Percentiles rank a stretch among this genome's conserved stretches.
These are phyloP conservation scores for Lordiphosa stackelbergi DNA, from an alignment of 1,140 invertebrate species.

Conservation along the genomic window DNA sequence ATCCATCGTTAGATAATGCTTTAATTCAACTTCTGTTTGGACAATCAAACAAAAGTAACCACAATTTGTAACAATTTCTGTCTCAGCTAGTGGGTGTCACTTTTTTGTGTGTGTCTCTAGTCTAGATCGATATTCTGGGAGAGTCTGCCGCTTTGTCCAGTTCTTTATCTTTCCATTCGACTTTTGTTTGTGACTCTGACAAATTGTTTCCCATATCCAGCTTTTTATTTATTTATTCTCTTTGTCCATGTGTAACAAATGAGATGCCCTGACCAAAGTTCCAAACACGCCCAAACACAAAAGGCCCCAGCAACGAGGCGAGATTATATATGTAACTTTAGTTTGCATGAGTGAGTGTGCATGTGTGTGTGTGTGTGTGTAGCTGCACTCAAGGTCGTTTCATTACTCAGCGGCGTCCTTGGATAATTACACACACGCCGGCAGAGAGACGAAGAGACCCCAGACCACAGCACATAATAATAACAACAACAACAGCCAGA, in stretches of 20 bases:
- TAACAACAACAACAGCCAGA: conserved; percentile 35
- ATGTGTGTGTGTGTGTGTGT: conserved; percentile 32
- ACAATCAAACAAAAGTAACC: too few relatives aligned
- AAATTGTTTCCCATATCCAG: conserved; percentile 69
- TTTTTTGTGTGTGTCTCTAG: conserved; percentile 17
- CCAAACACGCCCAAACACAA: conserved; percentile 54
- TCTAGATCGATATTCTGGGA: conserved; percentile 27
- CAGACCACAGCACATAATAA: conserved; percentile 15
- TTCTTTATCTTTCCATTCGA: conserved; percentile 11
- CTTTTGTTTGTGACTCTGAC: conserved; percentile 55
- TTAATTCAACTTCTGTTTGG: too few relatives aligned
- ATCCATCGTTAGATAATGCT: too few relatives aligned
- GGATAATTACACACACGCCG: conserved; percentile 75
- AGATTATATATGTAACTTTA: conserved; percentile 21
- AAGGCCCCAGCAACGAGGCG: conserved; percentile 26
- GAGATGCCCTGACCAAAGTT: conserved; percentile 36
- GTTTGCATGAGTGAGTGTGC: conserved; percentile 7
- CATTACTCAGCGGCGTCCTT: conserved; percentile 74
- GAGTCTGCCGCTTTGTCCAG: conserved; percentile 22
- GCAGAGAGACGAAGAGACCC: conserved; percentile 34
- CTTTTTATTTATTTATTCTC: conserved; percentile 36
- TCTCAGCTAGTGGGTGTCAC: background rate
- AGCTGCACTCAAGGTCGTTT: conserved; percentile 73
- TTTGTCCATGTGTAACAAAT: conserved; percentile 69
- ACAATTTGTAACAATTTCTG: too few relatives aligned